Percentiles rank a stretch among this genome's conserved stretches.
Evolutionary conservation across 2,797 vertebrate genomes (phyloP).

Genomic region (Diplodus puntazzo): DNA sequence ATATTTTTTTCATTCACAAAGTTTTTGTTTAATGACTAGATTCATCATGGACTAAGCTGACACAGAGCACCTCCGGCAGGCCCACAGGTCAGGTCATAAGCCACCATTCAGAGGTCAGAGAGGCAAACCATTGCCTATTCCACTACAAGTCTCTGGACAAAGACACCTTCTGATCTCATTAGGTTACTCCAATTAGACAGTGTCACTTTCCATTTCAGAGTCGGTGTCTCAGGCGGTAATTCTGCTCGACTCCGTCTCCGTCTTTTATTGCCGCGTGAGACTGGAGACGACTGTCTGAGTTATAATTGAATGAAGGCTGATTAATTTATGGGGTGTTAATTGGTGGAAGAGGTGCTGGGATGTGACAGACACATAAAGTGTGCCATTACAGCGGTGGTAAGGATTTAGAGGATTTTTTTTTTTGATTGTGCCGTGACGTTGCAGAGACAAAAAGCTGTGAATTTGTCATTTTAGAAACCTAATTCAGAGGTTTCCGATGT

Average conservation of each 20-base stretch:
- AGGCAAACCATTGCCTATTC: slow-evolving; percentile 37
- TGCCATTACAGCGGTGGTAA: slow-evolving; percentile 4
- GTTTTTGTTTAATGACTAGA: slow-evolving; percentile 28
- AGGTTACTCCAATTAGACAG: slow-evolving; percentile 78
- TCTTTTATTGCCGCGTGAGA: slow-evolving; percentile 56
- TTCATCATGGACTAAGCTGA: slow-evolving; percentile 23
- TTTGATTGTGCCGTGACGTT: background rate
- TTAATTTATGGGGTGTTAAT: slow-evolving; percentile 69
- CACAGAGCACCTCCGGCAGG: slow-evolving; percentile 37
- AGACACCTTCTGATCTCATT: slow-evolving; percentile 77
- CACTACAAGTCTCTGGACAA: slow-evolving; percentile 54
- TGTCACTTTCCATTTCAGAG: slow-evolving; percentile 80
- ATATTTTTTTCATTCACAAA: background rate
- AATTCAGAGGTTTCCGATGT: background rate
- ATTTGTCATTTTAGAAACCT: background rate
- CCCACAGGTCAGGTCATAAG: slow-evolving; percentile 54
- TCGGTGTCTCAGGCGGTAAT: slow-evolving; percentile 62
- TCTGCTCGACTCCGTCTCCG: slow-evolving; percentile 45
- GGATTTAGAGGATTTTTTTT: slow-evolving; percentile 7
- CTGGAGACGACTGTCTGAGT: slow-evolving; percentile 54
- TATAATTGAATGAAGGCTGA: slow-evolving; percentile 73
- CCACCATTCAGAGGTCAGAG: slow-evolving; percentile 51
- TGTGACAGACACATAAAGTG: slow-evolving; percentile 31
- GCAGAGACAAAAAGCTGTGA: background rate
- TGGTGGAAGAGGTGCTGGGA: slow-evolving; percentile 47